Evolutionary conservation across 1,140 invertebrate genomes (phyloP).

Genomic region (Drosophila bocqueti): DNA sequence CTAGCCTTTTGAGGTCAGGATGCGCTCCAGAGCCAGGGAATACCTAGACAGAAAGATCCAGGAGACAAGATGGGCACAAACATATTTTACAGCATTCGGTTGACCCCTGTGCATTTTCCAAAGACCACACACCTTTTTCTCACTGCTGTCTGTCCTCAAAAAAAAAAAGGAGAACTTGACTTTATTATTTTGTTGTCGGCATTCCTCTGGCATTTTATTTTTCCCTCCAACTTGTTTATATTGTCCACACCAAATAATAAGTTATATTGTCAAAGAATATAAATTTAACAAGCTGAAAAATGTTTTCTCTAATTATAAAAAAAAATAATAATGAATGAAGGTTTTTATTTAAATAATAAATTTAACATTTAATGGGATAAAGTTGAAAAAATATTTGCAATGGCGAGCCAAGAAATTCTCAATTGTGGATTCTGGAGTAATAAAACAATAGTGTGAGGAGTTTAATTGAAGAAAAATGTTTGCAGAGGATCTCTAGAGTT

Average conservation of each 20-base stretch:
- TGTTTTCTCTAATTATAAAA: not conserved
- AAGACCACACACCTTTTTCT: conserved; percentile 10
- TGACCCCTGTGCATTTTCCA: conserved; percentile 32
- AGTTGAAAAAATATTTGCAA: not conserved
- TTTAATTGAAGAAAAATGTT: too few species aligned
- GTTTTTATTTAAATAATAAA: not conserved
- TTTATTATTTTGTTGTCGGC: conserved; percentile 10
- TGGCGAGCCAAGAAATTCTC: too few species aligned
- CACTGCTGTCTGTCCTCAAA: not conserved
- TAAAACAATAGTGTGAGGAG: too few species aligned
- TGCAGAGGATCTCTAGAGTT: too few species aligned
- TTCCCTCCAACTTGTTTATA: not conserved
- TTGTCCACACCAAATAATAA: not conserved
- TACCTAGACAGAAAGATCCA: not conserved
- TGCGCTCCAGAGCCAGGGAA: conserved; percentile 22
- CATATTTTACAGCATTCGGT: conserved; percentile 15
- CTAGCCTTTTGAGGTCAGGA: conserved; percentile 31
- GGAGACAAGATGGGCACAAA: not conserved
- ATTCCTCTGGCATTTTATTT: conserved; percentile 1
- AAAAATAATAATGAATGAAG: not conserved
- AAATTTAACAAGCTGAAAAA: not conserved
- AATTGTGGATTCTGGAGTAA: too few species aligned
- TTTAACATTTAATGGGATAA: too few species aligned
- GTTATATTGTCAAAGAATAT: not conserved
- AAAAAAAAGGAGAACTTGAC: conserved; percentile 10